Base-by-base conservation (phyloP, 2,797 vertebrate genomes). In the Calcarius lapponicus region DNA sequence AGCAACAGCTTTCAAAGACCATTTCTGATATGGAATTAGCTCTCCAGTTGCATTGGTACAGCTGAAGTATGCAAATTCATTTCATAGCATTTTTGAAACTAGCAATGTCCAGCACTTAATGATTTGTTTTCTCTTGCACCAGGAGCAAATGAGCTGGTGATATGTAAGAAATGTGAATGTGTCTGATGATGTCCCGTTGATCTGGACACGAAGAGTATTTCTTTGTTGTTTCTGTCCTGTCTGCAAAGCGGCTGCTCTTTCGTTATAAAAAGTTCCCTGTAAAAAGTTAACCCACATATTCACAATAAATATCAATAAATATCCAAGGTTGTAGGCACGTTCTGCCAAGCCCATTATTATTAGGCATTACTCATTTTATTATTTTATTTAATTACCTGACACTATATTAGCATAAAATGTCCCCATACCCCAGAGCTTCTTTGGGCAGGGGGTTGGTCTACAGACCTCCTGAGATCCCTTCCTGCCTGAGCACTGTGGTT, bases 281-380 rank as follows among this genome's bases (percentile, higher is more conserved):
- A 66, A 80, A 72, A 88, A 47, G 2, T 32, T 38, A 58, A 1
- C 3, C 45, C 29, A 66, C 7, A 34, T 6, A 50, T 25, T 54
- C 6, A n/a, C 10, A 51, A 54, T 47, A 54, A 71, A 47, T 80
- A 38, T 56, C 10, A 51, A 54, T 47, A 54, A 71, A 47, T 80
- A 38, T 56, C 31, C 38, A 60, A 74, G 36, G 2, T 25, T 79
- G 2, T 8, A 24, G 7, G 4, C 6, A 45, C 1, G 0, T 45
- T 82, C 45, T 88, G 34, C 17, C 51, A 76, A 86, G 18, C 2
- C 25, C 10, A 13, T 48, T 6, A 53, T 73, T 66, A 57, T 80
- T 42, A 76, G 9, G 10, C 13, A 32, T 83, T 73, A 7, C 6
- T 67, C 2, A 36, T 57, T 72, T 66, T 36, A 24, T 64, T 19